Evolutionary conservation across 1,140 invertebrate genomes (phyloP).

Genomic region (Papilio dardanus): DNA sequence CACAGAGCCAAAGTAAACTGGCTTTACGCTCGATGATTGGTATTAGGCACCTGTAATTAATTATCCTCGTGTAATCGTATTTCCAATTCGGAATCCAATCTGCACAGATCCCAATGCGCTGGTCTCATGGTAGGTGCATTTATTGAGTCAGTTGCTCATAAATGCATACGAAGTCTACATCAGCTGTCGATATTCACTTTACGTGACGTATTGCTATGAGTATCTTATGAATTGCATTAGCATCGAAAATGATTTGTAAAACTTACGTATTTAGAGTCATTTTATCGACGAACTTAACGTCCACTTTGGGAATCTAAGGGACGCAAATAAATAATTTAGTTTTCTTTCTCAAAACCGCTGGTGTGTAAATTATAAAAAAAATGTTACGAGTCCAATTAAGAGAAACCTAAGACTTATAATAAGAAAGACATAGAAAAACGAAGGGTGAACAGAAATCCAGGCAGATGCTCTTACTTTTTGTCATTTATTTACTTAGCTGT

Average conservation of each 20-base stretch:
- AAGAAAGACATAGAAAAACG: too few relatives aligned
- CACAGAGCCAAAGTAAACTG: neutral
- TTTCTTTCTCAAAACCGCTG: too few relatives aligned
- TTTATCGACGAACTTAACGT: too few relatives aligned
- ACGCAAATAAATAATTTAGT: too few relatives aligned
- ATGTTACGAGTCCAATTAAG: too few relatives aligned
- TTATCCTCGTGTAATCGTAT: constrained; percentile 51
- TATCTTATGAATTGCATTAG: too few relatives aligned
- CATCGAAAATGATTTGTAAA: too few relatives aligned
- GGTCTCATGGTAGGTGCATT: constrained; percentile 35
- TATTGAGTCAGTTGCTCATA: neutral
- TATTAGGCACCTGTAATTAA: constrained; percentile 37
- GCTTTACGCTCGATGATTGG: constrained; percentile 19
- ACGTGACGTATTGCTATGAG: neutral
- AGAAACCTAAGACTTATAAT: too few relatives aligned
- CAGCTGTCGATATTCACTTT: neutral
- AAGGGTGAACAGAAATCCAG: neutral
- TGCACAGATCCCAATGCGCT: constrained; percentile 39
- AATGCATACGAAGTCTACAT: neutral
- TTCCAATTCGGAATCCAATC: constrained; percentile 51
- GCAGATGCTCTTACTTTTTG: neutral
- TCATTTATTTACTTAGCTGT: constrained; percentile 6
- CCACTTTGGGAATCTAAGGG: too few relatives aligned
- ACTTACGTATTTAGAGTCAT: too few relatives aligned
- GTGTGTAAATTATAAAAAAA: too few relatives aligned